Conservation (phyloP, 2,113 vertebrate species). For the Corvus cornix region DNA sequence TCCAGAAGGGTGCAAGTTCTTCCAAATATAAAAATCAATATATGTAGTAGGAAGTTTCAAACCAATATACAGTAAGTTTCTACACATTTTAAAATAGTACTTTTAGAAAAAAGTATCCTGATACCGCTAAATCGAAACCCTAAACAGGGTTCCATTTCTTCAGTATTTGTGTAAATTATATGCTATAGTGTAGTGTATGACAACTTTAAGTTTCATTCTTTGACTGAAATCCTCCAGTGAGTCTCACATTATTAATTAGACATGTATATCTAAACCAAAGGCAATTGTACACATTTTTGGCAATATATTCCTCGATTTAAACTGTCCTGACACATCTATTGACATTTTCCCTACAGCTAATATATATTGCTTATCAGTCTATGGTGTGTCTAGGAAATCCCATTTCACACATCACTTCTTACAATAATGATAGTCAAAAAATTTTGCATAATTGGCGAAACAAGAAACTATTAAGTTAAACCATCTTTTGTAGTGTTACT, state of each 20-base stretch:
- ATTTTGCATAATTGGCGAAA: neutral
- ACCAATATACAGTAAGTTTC: neutral
- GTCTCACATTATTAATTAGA: neutral
- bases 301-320: neutral
- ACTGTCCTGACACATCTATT: neutral
- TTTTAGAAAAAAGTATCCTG: neutral
- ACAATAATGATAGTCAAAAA: neutral
- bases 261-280: neutral
- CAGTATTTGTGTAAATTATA: neutral
- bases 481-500: neutral
- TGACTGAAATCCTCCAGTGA: neutral
- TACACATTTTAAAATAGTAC: neutral
- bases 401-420: conserved; percentile 21
- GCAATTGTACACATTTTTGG: neutral
- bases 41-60: neutral
- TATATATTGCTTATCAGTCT: neutral
- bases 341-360: neutral
- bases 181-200: neutral
- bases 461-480: neutral
- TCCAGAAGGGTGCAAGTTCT: neutral
- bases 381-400: neutral
- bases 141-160: neutral
- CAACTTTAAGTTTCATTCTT: neutral
- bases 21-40: neutral
- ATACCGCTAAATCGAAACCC: neutral